Conservation (phyloP, 2,888 invertebrate genomes). For the Leucania comma region DNA sequence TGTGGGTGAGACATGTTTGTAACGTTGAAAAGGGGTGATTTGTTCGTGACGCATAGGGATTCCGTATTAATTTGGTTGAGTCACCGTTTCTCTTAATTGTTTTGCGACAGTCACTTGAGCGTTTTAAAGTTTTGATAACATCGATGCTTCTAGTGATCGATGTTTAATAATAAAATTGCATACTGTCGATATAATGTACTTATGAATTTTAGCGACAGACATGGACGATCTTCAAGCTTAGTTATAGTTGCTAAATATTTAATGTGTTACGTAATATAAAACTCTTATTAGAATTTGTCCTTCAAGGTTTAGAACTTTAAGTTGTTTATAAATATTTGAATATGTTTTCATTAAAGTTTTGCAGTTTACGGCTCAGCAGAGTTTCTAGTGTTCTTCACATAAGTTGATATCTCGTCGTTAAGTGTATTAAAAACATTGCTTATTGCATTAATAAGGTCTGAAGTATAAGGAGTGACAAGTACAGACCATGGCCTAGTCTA, state of each 20-base stretch:
- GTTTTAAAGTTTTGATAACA: not conserved
- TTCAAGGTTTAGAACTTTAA: slow-evolving; percentile 25
- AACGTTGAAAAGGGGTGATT: slow-evolving; percentile 20
- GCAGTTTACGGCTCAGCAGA: slow-evolving; percentile 8
- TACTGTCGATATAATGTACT: too few species aligned
- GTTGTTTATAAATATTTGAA: slow-evolving; percentile 28
- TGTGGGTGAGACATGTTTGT: slow-evolving; percentile 7
- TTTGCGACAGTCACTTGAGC: not conserved
- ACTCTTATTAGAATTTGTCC: slow-evolving; percentile 30
- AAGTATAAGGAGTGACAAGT: slow-evolving; percentile 30
- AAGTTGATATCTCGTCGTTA: not conserved
- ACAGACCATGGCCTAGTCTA: slow-evolving; percentile 38
- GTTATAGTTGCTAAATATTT: slow-evolving; percentile 3
- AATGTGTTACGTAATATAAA: slow-evolving; percentile 10
- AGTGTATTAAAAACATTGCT: slow-evolving; percentile 40
- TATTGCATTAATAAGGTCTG: slow-evolving; percentile 28
- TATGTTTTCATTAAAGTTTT: slow-evolving; percentile 3
- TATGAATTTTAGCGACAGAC: too few species aligned
- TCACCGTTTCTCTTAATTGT: slow-evolving; percentile 2
- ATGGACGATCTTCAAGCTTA: not conserved
- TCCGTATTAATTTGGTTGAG: slow-evolving; percentile 1
- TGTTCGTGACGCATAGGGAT: not conserved
- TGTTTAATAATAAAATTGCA: too few species aligned
- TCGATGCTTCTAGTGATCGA: not conserved
- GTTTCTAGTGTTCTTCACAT: slow-evolving; percentile 30